Evolutionary conservation across 2,113 vertebrate species (phyloP).

Genomic region (Bothrops jararaca): DNA sequence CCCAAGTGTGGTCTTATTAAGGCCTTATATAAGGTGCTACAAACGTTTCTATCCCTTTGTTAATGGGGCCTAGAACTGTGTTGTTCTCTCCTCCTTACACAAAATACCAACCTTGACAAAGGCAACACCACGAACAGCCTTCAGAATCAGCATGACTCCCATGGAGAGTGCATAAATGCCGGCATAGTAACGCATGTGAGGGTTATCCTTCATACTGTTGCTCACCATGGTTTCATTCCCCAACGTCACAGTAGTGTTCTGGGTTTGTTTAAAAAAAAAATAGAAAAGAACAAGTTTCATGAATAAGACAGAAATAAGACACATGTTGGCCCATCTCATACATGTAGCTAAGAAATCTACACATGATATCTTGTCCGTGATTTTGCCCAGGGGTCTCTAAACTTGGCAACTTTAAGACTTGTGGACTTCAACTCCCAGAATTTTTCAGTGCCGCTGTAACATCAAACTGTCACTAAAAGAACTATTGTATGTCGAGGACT

Average conservation of each 20-base stretch:
- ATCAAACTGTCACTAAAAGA: too few species aligned
- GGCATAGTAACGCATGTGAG: conserved; percentile 84
- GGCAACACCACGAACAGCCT: conserved; percentile 82
- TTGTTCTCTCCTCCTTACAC: background rate
- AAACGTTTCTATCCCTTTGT: too few species aligned
- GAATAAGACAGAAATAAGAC: background rate
- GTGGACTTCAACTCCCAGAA: too few species aligned
- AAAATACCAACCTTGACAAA: conserved; percentile 83
- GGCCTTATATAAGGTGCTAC: too few species aligned
- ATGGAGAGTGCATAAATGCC: conserved; percentile 88
- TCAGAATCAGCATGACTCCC: conserved; percentile 87
- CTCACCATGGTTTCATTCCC: conserved; percentile 80
- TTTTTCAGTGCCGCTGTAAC: too few species aligned
- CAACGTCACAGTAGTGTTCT: conserved; percentile 79
- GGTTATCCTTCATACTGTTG: conserved; percentile 87
- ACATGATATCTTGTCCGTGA: background rate
- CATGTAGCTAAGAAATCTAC: background rate
- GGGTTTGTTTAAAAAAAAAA: conserved; percentile 24
- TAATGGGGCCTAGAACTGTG: background rate
- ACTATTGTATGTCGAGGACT: too few species aligned
- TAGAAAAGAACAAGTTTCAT: background rate
- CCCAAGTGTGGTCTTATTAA: background rate
- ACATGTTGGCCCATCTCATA: rapidly evolving
- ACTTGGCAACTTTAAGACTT: too few species aligned
- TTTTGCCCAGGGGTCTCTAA: background rate